These are phyloP conservation scores for Cololabis saira DNA, from an alignment of 2,113 vertebrate genomes.

Conservation along the genomic window DNA sequence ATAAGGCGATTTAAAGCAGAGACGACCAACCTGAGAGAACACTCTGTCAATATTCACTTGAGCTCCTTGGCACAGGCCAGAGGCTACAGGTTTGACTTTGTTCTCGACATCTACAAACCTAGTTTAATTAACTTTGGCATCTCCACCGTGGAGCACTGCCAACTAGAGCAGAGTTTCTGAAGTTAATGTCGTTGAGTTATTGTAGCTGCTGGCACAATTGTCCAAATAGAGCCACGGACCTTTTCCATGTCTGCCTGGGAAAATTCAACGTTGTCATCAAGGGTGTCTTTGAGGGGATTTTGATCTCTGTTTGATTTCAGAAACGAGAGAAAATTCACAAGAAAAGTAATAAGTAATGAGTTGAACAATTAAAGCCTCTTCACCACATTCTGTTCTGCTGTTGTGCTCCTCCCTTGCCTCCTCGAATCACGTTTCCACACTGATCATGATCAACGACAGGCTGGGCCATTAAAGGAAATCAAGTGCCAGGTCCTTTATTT, in stretches of 20 bases:
- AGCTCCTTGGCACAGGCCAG: constrained; percentile 1
- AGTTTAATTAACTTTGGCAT: constrained; percentile 42
- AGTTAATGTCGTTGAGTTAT: background rate
- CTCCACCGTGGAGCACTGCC: constrained; percentile 38
- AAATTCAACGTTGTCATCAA: background rate
- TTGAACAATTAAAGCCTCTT: background rate
- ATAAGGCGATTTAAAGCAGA: constrained; percentile 44
- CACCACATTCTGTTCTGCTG: background rate
- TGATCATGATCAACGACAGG: constrained; percentile 40
- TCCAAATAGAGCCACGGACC: too few species aligned
- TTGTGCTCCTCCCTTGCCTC: background rate
- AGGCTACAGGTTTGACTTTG: constrained; percentile 43
- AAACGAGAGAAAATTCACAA: background rate
- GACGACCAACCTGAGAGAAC: constrained; percentile 18
- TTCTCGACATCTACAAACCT: constrained; percentile 30
- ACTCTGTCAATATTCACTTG: constrained; percentile 8
- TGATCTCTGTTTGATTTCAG: background rate
- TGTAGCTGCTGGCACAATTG: too few species aligned
- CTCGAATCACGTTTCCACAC: constrained; percentile 29
- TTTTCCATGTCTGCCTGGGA: too few species aligned
- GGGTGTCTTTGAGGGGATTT: background rate
- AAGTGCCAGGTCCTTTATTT: constrained; percentile 13
- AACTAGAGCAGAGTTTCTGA: constrained; percentile 44
- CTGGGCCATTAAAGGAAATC: constrained; percentile 40
- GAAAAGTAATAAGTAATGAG: background rate